These are phyloP conservation scores for Teleiodes luculella DNA, from an alignment of 2,888 invertebrate genomes.

Conservation along the genomic window DNA sequence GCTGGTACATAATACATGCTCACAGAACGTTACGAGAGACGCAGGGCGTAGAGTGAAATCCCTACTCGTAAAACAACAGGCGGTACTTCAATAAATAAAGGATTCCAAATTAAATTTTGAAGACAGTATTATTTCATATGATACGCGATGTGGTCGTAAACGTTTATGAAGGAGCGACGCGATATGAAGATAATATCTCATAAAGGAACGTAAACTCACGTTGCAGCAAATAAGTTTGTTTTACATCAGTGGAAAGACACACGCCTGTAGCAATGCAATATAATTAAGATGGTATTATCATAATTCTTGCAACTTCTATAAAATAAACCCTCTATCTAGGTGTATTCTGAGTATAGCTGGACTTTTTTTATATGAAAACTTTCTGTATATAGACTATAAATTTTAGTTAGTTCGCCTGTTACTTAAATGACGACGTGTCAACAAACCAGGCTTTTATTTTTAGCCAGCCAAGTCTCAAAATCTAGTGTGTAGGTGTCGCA, in stretches of 20 bases:
- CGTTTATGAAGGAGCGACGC: constrained; percentile 14
- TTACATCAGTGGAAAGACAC: constrained; percentile 18
- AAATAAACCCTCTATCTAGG: too few species aligned
- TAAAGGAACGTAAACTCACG: constrained; percentile 12
- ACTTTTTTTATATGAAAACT: too few species aligned
- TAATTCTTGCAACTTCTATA: constrained; percentile 20
- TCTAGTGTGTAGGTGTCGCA: constrained; percentile 6
- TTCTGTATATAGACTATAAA: too few species aligned
- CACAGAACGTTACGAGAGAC: neutral
- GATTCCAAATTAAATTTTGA: constrained; percentile 18
- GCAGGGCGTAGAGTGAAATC: neutral
- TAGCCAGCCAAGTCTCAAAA: neutral
- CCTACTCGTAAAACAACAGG: constrained; percentile 4
- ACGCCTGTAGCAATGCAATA: constrained; percentile 28
- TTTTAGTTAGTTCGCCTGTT: too few species aligned
- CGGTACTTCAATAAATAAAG: constrained; percentile 14
- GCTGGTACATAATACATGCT: constrained; percentile 27
- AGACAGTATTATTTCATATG: constrained; percentile 15
- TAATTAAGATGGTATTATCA: constrained; percentile 27
- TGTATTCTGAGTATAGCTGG: too few species aligned
- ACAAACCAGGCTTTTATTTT: neutral
- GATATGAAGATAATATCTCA: constrained; percentile 10
- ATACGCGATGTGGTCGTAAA: constrained; percentile 21
- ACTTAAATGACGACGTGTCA: neutral
- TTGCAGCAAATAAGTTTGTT: constrained; percentile 12